Evolutionary conservation across 2,797 vertebrate genomes (phyloP), one percentile per base, ranked within the genome.

Genomic region (Lepus townsendii): DNA sequence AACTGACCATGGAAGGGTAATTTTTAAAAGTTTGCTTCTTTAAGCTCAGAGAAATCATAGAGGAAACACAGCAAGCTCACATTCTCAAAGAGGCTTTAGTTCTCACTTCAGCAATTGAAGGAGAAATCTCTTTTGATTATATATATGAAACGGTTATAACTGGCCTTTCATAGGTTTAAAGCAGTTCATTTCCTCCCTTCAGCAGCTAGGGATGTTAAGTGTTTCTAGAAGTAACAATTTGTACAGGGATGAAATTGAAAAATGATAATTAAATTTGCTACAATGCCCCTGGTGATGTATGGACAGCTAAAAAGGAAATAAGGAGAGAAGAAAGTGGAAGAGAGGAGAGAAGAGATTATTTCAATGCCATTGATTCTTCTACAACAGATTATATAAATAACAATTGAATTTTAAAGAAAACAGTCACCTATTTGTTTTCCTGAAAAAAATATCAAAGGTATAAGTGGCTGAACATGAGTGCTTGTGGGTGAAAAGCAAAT

Each of bases 1-100:
- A 77, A 96, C 78, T 86, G 95, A 92, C 88, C 84, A 92, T 66
- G 52, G 87, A 83, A 93, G 94, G 88, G 72, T 94, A 80, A 88
- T 86, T 93, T 97, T 93, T 90, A 20, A 80, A 95, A 86, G 30
- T 91, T 82, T 93, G 19, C 78, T 95, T 93, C 82, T 95, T 93
- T 69, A 89, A 84, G 75, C 78, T 90, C 80, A 71, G 85, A 90
- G 90, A 65, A 96, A 66, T 88, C 77, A 66, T 50, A 93, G 52
- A 65, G 62, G 78, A 88, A 88, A 76, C 7, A 30, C 35, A 4
- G 19, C 60, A 90, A 90, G 84, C 73, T 78, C 95, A 82, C 63
- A 83, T 57, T 92, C 62, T 97, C 68, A 93, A 96, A 92, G 87
- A 94, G 66, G 27, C 75, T 88, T 90, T 54, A 75, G 87, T 96